Evolutionary conservation across 2,888 invertebrate species (phyloP), one percentile per base, ranked within the genome.

Genomic region (Tetrapedia diversipes): DNA sequence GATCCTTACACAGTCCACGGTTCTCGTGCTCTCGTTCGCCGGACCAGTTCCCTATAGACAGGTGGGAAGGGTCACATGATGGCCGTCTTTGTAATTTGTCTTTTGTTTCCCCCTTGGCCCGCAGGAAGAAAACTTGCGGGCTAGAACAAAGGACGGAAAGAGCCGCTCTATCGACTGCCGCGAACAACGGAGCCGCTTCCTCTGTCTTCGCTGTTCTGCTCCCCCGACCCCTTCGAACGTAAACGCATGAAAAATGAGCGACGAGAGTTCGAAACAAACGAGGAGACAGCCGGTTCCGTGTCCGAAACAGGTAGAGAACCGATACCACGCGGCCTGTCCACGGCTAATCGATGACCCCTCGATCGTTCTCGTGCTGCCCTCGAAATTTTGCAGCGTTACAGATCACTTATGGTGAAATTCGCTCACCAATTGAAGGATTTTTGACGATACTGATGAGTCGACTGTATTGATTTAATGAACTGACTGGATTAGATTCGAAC

Each of bases 31-130:
- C 64, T 54, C 45, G 56, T 41, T 53, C 54, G 64, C 43, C 67
- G 67, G 76, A 56, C 72, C 70, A 67, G 85, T 81, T 73, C 72
- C 79, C 74, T 53, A 77, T 80, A 86, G 88, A 88, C 89, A 90
- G 89, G 90, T 90, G 90, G 89, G 87, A 87, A 88, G 89, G 89
- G 87, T 90, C 90, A 82, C 90, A 89, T 88, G 88, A 87, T 89
- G 89, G 88, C 86, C 89, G 87, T 87, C 86, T 84, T 86, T 84
- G 90, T 89, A 90, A 90, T 90, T 90, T 90, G 90, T 90, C 90
- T 90, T 90, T 90, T 89, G 90, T 90, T 89, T 89, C 88, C 80
- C 82, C 80, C 76, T 71, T 82, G 79, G 84, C 78, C 83, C 76
- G 79, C 71, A 79, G 85, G 87, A 88, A 89, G 90, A 88, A 90